Base-by-base conservation (phyloP, 2,113 vertebrate species). In the Brevimyrus niger region DNA sequence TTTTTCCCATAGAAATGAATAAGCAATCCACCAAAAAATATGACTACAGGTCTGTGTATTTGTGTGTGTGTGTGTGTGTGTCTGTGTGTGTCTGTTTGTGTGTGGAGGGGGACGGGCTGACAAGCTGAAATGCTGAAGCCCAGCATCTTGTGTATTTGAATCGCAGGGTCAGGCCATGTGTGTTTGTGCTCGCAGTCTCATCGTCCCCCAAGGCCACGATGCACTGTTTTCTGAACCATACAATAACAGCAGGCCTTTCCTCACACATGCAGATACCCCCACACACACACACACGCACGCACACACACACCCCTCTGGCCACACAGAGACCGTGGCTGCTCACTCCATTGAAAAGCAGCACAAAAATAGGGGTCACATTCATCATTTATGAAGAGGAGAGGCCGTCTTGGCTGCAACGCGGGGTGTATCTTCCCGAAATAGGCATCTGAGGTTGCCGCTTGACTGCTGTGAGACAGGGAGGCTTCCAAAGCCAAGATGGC, bases 351-450 rank as follows among this genome's bases (percentile, higher is more conserved):
- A 73, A 55, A 89, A 90, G 89, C 90, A 89, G 73, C 88, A 88
- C 61, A 89, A 31, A 86, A 89, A 89, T 87, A 89, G 87, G 90
- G 91, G 90, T 90, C 91, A 91, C 89, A 92, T 92, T 92, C 91
- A 91, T 88, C 46, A 65, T 51, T 13, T 13, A 84, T 55, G 89
- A 88, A 90, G 89, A 90, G 89, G 89, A 73, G 44, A 90, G 47
- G 84, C 23, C 3, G 50, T 35, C n/a, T 42, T 31, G 2, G 31
- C 31, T 19, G 1, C 46, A 85, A 13, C 23, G 17, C 58, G 1
- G 38, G 19, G 86, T 91, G 53, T 44, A 53, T 88, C 84, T 89
- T 89, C 89, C 87, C 87, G 90, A 88, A 86, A 55, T 85, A 86
- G 90, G 88, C 58, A 87, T 69, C 90, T 88, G 88, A 88, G 88